phyloP scores from a whole-genome alignment of 2,888 invertebrate genomes.

The Tiphia femorata region DNA sequence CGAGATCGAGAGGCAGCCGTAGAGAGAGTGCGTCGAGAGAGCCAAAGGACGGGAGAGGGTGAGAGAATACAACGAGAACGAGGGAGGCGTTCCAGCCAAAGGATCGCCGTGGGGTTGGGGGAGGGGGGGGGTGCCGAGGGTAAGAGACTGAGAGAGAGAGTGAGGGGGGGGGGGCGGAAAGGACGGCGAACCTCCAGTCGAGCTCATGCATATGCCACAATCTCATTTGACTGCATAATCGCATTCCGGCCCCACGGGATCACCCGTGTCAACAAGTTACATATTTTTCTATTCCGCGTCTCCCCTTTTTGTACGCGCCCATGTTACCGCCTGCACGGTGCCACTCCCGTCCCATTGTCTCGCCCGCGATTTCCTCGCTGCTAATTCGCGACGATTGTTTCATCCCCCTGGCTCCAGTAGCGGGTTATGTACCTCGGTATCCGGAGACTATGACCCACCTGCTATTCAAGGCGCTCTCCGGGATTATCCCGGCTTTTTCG shows the following conservation, averaged over 20 bases:
- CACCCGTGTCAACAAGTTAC: slow-evolving; percentile 67
- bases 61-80: too few relatives aligned
- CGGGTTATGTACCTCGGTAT: too few relatives aligned
- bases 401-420: slow-evolving; percentile 21
- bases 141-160: not conserved
- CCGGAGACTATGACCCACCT: too few relatives aligned
- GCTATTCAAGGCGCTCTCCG: too few relatives aligned
- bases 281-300: slow-evolving; percentile 55
- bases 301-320: slow-evolving; percentile 28
- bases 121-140: too few relatives aligned
- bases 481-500: too few relatives aligned
- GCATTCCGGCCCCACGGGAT: slow-evolving; percentile 60
- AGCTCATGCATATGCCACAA: slow-evolving; percentile 68
- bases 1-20: not conserved
- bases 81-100: too few relatives aligned
- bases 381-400: slow-evolving; percentile 42
- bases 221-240: slow-evolving; percentile 69
- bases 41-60: too few relatives aligned
- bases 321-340: slow-evolving; percentile 10
- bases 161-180: slow-evolving; percentile 19
- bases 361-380: slow-evolving; percentile 21
- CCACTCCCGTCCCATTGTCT: slow-evolving; percentile 27
- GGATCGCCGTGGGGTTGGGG: too few relatives aligned
- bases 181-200: slow-evolving; percentile 41
- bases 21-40: not conserved